Base-by-base conservation (phyloP, 2,888 invertebrate species). In the Melanophora roralis region DNA sequence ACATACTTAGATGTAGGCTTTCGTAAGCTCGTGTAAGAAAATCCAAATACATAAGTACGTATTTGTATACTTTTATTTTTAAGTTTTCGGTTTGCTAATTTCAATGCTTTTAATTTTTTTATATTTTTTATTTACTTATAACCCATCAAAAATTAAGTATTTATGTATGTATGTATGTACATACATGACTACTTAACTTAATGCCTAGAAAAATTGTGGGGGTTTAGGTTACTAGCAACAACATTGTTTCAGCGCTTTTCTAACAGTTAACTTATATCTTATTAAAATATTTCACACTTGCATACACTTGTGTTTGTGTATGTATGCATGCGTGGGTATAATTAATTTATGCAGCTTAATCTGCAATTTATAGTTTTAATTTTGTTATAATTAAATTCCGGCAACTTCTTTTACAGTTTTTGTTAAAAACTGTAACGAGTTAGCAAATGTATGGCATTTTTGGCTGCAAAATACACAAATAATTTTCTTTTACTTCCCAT, bases 331-430 rank as follows among this genome's bases (percentile, higher is more conserved):
- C n/a, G n/a, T n/a, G n/a, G n/a, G n/a, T n/a, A n/a, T n/a, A n/a
- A n/a, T n/a, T n/a, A n/a, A n/a, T n/a, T n/a, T n/a, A n/a, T n/a
- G n/a, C n/a, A n/a, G n/a, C n/a, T n/a, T n/a, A n/a, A n/a, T 47
- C 16, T 27, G 32, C 1, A 34, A 27, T 71, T 9, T 32, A 60
- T 11, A 40, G 19, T 57, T 64, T 71, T 69, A 69, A 69, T 57
- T 65, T 40, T 14, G 43, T 65, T 4, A 49, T 55, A 51, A 49
- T 60, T 38, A 65, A 67, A 72, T 72, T 78, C 72, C 78, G 72
- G 62, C 78, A 73, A 7, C 11, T 34, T 14, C 47, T 64, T 34
- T 65, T 14, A 27, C 12, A 5, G 0, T 23, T 53, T 62, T 36
- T 34, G 16, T 19, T n/a, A n/a, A n/a, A n/a, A n/a, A n/a, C n/a